Percentiles rank a stretch among this genome's conserved stretches.
phyloP scores from a whole-genome alignment of 2,797 vertebrate species.

The Neosilurus mollespiculum region DNA sequence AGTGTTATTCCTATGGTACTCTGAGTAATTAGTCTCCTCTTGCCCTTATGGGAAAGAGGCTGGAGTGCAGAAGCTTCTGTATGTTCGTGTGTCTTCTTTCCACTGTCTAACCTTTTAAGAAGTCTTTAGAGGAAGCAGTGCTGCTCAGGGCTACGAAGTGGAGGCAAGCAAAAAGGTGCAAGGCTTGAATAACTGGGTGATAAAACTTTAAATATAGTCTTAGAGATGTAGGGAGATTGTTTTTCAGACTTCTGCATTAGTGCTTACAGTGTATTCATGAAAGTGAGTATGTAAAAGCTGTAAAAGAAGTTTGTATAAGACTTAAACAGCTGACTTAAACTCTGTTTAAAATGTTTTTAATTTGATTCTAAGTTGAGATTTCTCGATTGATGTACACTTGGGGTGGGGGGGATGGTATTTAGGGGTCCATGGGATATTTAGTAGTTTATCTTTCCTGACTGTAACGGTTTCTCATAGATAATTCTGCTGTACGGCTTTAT shows the following conservation, averaged over 20 bases:
- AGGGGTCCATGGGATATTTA: background rate
- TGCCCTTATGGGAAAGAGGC: slow-evolving; percentile 29
- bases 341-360: background rate
- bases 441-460: background rate
- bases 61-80: slow-evolving; percentile 6
- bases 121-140: slow-evolving; percentile 52
- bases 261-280: background rate
- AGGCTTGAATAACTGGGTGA: slow-evolving; percentile 43
- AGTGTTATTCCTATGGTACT: slow-evolving; percentile 58
- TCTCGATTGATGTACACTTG: background rate
- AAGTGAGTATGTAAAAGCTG: background rate
- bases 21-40: slow-evolving; percentile 57
- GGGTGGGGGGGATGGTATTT: background rate
- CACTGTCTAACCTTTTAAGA: slow-evolving; percentile 65
- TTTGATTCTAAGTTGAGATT: background rate
- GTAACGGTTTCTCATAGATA: background rate
- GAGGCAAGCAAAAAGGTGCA: slow-evolving; percentile 45
- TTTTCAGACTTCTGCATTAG: background rate
- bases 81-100: slow-evolving; percentile 59
- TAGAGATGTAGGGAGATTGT: background rate
- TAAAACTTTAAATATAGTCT: slow-evolving; percentile 7
- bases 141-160: slow-evolving; percentile 28
- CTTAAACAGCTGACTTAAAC: background rate
- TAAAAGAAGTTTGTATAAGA: background rate
- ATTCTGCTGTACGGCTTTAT: background rate